Conservation (phyloP, 2,797 vertebrate species). For the Crypturellus tataupa region DNA sequence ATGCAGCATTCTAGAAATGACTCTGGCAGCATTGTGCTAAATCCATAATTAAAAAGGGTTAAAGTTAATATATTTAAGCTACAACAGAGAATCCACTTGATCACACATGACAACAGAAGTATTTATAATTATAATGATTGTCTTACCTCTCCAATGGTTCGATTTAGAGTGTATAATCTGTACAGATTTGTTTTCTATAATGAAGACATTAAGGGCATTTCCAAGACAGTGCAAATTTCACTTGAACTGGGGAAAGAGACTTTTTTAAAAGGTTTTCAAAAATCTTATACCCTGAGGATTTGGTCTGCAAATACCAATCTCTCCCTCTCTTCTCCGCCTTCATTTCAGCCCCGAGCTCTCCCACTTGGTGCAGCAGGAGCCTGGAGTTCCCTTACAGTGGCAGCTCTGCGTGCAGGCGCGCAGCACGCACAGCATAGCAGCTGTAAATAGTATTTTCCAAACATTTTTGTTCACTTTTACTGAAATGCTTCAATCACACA, state of each 20-base stretch:
- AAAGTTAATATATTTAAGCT: slow-evolving; percentile 72
- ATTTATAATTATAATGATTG: slow-evolving; percentile 69
- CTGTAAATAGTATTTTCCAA: slow-evolving; percentile 24
- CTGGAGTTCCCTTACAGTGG: neutral
- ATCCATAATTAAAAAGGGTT: slow-evolving; percentile 69
- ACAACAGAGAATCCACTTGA: slow-evolving; percentile 59
- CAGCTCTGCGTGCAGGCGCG: neutral
- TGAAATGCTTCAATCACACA: neutral
- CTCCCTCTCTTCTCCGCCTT: neutral
- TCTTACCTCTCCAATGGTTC: slow-evolving; percentile 67
- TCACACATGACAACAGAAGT: slow-evolving; percentile 67
- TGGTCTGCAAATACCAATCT: neutral
- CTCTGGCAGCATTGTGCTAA: slow-evolving; percentile 37
- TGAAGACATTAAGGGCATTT: slow-evolving; percentile 53
- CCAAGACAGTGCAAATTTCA: neutral
- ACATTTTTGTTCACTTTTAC: slow-evolving; percentile 22
- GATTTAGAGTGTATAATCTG: slow-evolving; percentile 67
- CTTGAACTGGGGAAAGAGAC: neutral
- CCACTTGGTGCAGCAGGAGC: neutral
- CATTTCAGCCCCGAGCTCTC: neutral
- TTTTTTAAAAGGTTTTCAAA: neutral
- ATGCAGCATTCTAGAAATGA: slow-evolving; percentile 25
- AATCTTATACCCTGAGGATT: neutral
- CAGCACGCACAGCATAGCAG: neutral
- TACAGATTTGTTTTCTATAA: slow-evolving; percentile 61